These are phyloP conservation scores for Gavia stellata DNA, from an alignment of 2,113 vertebrate species.

Conservation along the genomic window DNA sequence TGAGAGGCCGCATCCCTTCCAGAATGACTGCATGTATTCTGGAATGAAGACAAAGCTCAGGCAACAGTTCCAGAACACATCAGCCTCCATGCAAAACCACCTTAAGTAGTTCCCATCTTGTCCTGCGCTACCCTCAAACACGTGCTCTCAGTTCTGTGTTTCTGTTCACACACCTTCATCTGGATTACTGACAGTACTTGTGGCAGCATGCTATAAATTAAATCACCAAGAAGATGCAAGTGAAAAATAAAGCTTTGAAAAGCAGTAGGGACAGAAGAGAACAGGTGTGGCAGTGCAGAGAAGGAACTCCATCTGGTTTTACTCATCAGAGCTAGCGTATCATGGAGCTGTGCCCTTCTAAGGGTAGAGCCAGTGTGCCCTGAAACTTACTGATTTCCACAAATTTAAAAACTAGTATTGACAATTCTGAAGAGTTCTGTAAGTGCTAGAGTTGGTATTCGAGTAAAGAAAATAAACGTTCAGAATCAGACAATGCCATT, in stretches of 20 bases:
- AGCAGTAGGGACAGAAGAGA: neutral
- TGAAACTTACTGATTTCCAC: neutral
- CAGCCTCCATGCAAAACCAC: neutral
- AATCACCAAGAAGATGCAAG: neutral
- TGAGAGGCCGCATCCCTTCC: no score
- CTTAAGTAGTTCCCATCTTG: neutral
- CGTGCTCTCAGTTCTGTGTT: accelerated
- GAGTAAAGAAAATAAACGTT: neutral
- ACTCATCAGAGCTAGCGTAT: neutral
- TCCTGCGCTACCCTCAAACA: neutral
- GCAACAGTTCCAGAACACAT: neutral
- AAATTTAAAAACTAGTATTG: neutral
- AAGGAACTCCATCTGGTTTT: neutral
- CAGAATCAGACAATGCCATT: neutral
- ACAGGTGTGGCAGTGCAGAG: neutral
- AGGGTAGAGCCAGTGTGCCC: neutral
- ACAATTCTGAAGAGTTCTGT: neutral
- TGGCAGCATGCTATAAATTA: neutral
- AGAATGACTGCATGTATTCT: neutral
- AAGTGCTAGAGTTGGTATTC: accelerated
- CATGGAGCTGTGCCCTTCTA: neutral
- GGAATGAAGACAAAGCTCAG: neutral
- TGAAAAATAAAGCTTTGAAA: neutral
- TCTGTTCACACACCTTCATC: neutral
- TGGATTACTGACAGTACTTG: neutral